A percentile compares a stretch with the other conserved stretches of the same genome.
These are phyloP conservation scores for Psittacula cyanocephala DNA, from an alignment of 2,113 vertebrate genomes.

Conservation along the genomic window DNA sequence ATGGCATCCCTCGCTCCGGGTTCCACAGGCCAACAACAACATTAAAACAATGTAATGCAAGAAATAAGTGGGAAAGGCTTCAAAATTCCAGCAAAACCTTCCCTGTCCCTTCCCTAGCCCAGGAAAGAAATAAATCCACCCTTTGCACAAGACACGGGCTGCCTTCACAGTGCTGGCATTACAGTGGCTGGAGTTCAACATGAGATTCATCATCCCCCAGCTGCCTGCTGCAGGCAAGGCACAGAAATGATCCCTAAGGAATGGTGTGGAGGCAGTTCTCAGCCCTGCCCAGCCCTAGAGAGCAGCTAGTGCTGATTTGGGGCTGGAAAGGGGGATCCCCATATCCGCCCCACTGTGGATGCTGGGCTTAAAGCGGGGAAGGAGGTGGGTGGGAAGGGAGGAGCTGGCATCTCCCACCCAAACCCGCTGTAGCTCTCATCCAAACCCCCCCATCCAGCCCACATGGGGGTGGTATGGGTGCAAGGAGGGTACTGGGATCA, in stretches of 20 bases:
- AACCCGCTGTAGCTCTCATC: too few species aligned
- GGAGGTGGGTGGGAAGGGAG: background rate
- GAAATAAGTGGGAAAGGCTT: background rate
- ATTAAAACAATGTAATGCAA: background rate
- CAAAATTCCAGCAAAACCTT: background rate
- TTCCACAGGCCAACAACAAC: background rate
- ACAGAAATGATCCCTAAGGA: background rate
- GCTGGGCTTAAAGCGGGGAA: background rate
- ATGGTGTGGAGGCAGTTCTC: background rate
- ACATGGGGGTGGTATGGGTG: rapidly evolving
- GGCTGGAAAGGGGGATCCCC: background rate
- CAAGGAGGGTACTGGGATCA: background rate
- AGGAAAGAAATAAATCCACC: background rate
- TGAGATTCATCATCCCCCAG: background rate
- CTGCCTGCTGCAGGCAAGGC: background rate
- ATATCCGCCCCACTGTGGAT: rapidly evolving
- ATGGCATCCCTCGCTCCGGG: background rate
- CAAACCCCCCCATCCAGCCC: background rate
- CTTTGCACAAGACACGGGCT: background rate
- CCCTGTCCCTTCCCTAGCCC: background rate
- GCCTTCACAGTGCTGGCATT: background rate
- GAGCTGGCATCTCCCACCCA: background rate
- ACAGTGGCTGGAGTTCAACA: background rate
- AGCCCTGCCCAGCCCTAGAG: background rate
- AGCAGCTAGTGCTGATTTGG: background rate